These are phyloP conservation scores for Erpobdella octoculata DNA, from an alignment of 2,888 invertebrate species.

Conservation along the genomic window DNA sequence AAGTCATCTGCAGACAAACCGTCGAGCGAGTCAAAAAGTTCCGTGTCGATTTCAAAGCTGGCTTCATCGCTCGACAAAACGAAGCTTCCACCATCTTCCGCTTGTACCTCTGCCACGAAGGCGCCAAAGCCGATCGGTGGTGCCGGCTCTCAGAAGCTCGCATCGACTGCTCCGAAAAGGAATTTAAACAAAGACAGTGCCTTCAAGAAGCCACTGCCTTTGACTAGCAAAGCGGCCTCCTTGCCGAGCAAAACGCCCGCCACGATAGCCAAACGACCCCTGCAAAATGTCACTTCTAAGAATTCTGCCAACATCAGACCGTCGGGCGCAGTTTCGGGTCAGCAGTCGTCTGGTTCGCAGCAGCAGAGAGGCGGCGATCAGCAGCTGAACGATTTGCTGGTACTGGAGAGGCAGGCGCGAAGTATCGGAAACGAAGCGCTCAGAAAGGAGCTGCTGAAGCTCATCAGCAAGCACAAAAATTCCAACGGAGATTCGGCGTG, in stretches of 20 bases:
- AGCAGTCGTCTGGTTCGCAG: no score
- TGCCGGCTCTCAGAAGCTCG: neutral
- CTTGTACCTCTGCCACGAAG: neutral
- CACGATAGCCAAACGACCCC: neutral
- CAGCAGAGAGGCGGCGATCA: no score
- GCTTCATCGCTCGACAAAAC: no score
- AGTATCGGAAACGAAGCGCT: no score
- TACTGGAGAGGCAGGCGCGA: no score
- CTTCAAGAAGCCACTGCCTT: slow-evolving; percentile 3
- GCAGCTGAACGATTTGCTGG: no score
- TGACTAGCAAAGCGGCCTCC: neutral
- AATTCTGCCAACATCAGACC: neutral
- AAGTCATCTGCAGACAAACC: no score
- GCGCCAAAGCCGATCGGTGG: neutral
- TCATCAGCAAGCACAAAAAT: no score
- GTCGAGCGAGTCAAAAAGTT: neutral
- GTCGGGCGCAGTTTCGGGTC: neutral
- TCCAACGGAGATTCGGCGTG: no score
- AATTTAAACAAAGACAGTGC: no score
- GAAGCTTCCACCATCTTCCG: neutral
- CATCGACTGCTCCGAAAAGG: neutral
- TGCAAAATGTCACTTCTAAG: neutral
- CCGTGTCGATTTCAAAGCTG: neutral
- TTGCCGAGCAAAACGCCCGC: neutral
- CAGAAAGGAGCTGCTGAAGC: no score